phyloP scores from a whole-genome alignment of 2,888 invertebrate genomes.

The Salticus scenicus region DNA sequence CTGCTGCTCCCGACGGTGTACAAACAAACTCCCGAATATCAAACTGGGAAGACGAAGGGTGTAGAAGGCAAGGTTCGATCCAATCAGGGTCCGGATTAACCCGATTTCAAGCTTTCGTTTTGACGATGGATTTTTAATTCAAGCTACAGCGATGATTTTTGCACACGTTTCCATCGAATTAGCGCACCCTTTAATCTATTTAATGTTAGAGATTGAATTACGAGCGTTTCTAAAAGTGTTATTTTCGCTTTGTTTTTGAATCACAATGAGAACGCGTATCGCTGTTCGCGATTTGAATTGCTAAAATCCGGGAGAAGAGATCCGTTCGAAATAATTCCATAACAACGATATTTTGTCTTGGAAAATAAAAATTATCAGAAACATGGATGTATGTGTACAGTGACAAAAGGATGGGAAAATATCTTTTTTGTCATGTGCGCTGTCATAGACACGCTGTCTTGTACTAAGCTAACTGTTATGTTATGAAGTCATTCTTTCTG shows the following conservation, averaged over 20 bases:
- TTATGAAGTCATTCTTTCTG: too few relatives aligned
- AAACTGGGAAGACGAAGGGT: slow-evolving; percentile 25
- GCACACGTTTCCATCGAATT: slow-evolving; percentile 50
- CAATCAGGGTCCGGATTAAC: neutral
- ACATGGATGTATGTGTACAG: neutral
- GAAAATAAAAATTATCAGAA: neutral
- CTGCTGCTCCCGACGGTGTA: neutral
- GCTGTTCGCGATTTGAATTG: neutral
- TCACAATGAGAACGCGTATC: neutral
- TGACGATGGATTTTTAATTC: slow-evolving; percentile 48
- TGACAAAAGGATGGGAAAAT: neutral
- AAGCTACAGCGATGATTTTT: slow-evolving; percentile 43
- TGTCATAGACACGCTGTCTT: neutral
- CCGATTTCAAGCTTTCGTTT: slow-evolving; percentile 1
- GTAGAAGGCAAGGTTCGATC: neutral
- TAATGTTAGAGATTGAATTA: slow-evolving; percentile 45
- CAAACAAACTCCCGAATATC: slow-evolving; percentile 64
- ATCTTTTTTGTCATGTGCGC: neutral
- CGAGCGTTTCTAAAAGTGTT: neutral
- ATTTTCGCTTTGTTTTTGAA: neutral
- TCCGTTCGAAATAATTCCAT: neutral
- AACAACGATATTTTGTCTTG: neutral
- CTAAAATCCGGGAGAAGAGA: slow-evolving; percentile 3
- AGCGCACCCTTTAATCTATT: slow-evolving; percentile 49
- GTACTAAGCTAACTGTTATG: too few relatives aligned